Conservation (phyloP, 2,888 invertebrate genomes). For the Yponomeuta sedellus region DNA sequence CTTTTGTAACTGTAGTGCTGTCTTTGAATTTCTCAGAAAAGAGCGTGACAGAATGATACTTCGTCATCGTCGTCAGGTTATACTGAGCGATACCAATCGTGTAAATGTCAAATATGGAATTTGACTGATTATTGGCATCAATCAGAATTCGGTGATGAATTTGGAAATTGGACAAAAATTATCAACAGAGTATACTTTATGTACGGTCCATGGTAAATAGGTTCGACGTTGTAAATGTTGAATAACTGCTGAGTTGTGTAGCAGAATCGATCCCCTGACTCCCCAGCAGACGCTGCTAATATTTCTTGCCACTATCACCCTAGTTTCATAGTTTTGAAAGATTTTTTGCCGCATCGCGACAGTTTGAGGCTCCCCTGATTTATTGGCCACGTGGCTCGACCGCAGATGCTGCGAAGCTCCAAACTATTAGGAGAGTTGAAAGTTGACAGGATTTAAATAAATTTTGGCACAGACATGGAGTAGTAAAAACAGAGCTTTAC, state of each 20-base stretch:
- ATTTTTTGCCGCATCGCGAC: not conserved
- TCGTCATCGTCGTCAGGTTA: too few relatives aligned
- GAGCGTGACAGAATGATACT: too few relatives aligned
- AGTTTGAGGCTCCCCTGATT: not conserved
- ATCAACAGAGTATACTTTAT: too few relatives aligned
- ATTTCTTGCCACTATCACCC: constrained; percentile 7
- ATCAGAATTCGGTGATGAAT: too few relatives aligned
- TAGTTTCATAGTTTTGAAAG: constrained; percentile 6
- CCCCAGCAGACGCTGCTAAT: not conserved
- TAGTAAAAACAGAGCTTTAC: not conserved
- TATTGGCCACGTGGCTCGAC: not conserved
- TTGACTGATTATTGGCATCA: too few relatives aligned
- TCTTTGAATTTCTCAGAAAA: too few relatives aligned
- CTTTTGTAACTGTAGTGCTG: too few relatives aligned
- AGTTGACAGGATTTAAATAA: not conserved
- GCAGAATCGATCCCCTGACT: not conserved
- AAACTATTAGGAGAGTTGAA: not conserved
- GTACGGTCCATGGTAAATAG: too few relatives aligned
- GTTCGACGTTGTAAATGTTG: too few relatives aligned
- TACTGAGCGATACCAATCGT: too few relatives aligned
- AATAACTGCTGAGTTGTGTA: not conserved
- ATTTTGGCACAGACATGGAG: not conserved
- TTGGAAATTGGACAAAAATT: too few relatives aligned
- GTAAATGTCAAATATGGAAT: too few relatives aligned
- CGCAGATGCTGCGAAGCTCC: not conserved